Evolutionary conservation across 2,888 invertebrate genomes (phyloP).

Genomic region (Hypselothyrea guttata): DNA sequence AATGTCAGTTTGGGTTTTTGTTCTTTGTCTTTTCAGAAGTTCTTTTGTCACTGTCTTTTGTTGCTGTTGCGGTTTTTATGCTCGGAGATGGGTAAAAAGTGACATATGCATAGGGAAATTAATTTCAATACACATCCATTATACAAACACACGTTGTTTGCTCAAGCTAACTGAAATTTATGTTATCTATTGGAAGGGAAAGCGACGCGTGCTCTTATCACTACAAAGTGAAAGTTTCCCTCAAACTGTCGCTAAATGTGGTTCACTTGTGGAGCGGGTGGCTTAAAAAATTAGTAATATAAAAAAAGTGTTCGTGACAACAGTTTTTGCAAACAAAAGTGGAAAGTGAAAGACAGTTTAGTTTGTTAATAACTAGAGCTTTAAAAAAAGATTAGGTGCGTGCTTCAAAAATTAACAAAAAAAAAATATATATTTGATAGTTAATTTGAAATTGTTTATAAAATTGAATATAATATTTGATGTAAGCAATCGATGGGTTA

Average conservation of each 20-base stretch:
- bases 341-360: too few species aligned
- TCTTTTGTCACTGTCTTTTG: conserved; percentile 41
- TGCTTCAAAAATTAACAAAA: too few species aligned
- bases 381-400: too few species aligned
- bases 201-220: conserved; percentile 14
- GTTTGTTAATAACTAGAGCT: too few species aligned
- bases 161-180: conserved; percentile 58
- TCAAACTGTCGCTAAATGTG: not conserved
- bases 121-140: conserved; percentile 59
- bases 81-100: conserved; percentile 18
- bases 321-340: too few species aligned
- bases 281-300: too few species aligned
- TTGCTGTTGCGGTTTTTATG: conserved; percentile 15
- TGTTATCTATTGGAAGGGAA: conserved; percentile 37
- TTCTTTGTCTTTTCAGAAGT: conserved; percentile 30
- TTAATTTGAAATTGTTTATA: too few species aligned
- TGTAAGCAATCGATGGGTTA: too few species aligned
- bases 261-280: not conserved
- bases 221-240: conserved; percentile 11
- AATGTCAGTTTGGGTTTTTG: conserved; percentile 49
- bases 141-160: conserved; percentile 7
- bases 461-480: too few species aligned
- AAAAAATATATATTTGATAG: too few species aligned
- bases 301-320: conserved; percentile 1
- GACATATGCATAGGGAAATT: conserved; percentile 58